Base-by-base conservation (phyloP, 2,113 vertebrate genomes). In the Xyrauchen texanus region DNA sequence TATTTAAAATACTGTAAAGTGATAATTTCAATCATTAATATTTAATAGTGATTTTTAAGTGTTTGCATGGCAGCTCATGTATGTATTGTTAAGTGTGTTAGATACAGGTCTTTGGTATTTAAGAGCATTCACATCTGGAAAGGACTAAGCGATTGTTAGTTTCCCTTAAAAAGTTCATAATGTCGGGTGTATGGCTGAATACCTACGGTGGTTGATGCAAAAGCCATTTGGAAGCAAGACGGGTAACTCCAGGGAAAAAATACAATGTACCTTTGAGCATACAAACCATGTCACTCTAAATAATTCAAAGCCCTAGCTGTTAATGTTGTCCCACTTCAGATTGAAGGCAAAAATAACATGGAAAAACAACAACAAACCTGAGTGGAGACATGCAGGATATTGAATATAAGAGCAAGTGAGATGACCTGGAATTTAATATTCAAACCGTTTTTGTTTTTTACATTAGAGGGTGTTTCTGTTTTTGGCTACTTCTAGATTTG, bases 241-340 rank as follows among this genome's bases (percentile, higher is more conserved):
- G 68, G 72, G 73, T 67, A 52, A 69, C 71, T 65, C 10, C 45
- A 61, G 65, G 78, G 70, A 79, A 81, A 34, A 76, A 85, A 70
- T 77, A 68, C 53, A 52, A 80, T 42, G 67, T 63, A 76, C 77
- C 70, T 76, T 62, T 76, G 62, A 82, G 84, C 82, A 81, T 60
- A 78, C 67, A 45, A 53, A 53, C 8, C 13, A 34, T 72, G 78
- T 81, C 42, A 86, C 47, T 77, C 73, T 85, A 46, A 80, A 78
- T 85, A 81, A 86, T 89, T 87, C 69, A 84, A 82, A 69, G 81
- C 62, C 45, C 70, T 77, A 47, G 62, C 60, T 64, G 63, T 34
- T 34, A 34, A 34, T 34, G 21, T 1, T 34, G 21, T 34, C 21
- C 21, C 21, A 34, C 21, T 34, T 34, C 21, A 34, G 21, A 34